Evolutionary conservation across 2,888 invertebrate species (phyloP), one percentile per base, ranked within the genome.

Genomic region (Calameuta pallipes): DNA sequence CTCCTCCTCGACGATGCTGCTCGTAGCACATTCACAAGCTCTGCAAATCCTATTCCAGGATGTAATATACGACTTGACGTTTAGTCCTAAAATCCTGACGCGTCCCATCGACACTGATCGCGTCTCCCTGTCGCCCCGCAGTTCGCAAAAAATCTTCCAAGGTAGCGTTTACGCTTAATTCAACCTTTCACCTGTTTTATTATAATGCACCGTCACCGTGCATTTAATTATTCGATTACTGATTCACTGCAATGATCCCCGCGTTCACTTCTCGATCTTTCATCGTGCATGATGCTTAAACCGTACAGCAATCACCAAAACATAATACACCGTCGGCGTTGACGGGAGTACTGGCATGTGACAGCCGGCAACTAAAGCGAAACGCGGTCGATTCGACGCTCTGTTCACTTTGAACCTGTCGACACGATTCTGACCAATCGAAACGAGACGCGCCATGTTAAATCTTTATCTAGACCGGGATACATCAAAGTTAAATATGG

Each of bases 1-100:
- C 75, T 77, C 75, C n/a, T 71, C 73, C 74, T 74, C 30, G 84
- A 82, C 6, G 88, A 76, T 88, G 88, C 88, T 75, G 92, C 92
- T 91, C 92, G 92, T 81, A 81, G 82, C 77, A 81, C 85, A 85
- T 85, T 82, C 84, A 84, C 82, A 77, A 79, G 35, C 74, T 76
- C 74, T n/a, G 33, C 9, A 33, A 34, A 71, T 71, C 9, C 71
- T 71, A 31, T 71, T 71, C 33, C 71, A 71, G 71, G 33, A 31
- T 33, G 71, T 31, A 12, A 33, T 71, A 71, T 71, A 31, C 4
- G 71, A 71, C 23, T 56, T 56, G 56, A 56, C 23, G 56, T 56
- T 56, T 56, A 56, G 9, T 56, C 56, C 56, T 23, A 23, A 56
- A 23, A 56, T 56, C 23, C 23, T 71, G 37, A 56, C 36, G 75